Evolutionary conservation across 2,888 invertebrate species (phyloP).

Genomic region (Noctua comes): DNA sequence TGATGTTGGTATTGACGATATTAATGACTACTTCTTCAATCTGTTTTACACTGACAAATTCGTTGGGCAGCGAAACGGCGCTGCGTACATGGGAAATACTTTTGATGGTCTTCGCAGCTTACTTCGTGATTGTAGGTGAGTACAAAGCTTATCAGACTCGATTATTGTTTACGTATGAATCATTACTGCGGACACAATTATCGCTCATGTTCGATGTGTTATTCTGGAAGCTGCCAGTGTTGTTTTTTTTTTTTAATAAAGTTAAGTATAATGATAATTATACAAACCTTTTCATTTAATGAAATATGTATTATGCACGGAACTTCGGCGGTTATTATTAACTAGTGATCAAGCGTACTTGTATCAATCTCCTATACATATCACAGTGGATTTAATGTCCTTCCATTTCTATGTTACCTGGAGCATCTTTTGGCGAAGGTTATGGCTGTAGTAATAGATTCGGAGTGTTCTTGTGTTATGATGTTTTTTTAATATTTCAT

Average conservation of each 20-base stretch:
- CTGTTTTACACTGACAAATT: not conserved
- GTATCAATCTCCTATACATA: too few species aligned
- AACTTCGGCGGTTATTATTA: not conserved
- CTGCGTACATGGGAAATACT: not conserved
- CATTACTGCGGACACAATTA: not conserved
- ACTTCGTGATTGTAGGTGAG: constrained; percentile 21
- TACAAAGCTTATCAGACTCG: too few species aligned
- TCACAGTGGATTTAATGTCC: too few species aligned
- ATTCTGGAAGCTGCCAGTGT: not conserved
- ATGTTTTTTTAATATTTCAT: not conserved
- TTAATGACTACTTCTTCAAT: not conserved
- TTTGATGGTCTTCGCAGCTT: not conserved
- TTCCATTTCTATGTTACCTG: not conserved
- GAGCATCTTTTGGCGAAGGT: not conserved
- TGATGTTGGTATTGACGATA: not conserved
- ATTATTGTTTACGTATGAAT: not conserved
- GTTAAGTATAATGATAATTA: not conserved
- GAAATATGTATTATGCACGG: too few species aligned
- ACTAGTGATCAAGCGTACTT: too few species aligned
- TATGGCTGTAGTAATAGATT: not conserved
- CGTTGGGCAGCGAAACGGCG: not conserved
- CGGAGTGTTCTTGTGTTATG: not conserved
- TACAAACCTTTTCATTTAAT: not conserved
- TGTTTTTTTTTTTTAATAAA: not conserved
- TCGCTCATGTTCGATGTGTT: not conserved